Base-by-base conservation (phyloP, 2,888 invertebrate genomes). In the Mesorhabditis sp. region DNA sequence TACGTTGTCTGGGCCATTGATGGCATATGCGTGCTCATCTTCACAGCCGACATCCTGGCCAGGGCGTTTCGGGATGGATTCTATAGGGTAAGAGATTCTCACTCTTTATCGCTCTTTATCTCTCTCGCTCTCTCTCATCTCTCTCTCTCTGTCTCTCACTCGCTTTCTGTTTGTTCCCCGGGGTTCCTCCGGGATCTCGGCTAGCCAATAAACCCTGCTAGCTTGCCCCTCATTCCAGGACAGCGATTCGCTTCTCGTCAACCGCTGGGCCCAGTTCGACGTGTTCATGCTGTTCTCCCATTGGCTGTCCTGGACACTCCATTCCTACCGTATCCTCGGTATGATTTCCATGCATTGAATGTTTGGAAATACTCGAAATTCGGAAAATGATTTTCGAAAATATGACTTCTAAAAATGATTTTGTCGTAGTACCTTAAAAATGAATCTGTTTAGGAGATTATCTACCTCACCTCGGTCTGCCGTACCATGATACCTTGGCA, bases 231-330 rank as follows among this genome's bases (percentile, higher is more conserved):
- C 6, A 45, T 71, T 75, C 58, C 72, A 74, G 76, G 70, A 68
- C 69, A 67, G 72, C 67, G 69, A 72, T 50, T 74, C 74, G 64
- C 74, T 70, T 70, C 72, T 75, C 65, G 63, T 71, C n/a, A 70
- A 97, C 87, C 93, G 95, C 86, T 99, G 98, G 98, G 96, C 96
- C 87, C 94, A 96, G 87, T 99, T 98, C 89, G 98, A 99, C 89
- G 93, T 94, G 28, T 92, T 92, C 70, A 96, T 99, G 95, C 94
- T 96, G 63, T 91, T 95, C 86, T 94, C 95, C 86, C 90, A 96
- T 43, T 96, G 96, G 95, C 90, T 93, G 45, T 98, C 98, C 6
- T 92, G 96, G 66, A 90, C 95, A 80, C 89, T 98, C 58, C 97
- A 98, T 89, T 83, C 86, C 45, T 84, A 84, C 74, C 74, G 79